phyloP scores from a whole-genome alignment of 23 tunicate species.

The Ciona savignyi region DNA sequence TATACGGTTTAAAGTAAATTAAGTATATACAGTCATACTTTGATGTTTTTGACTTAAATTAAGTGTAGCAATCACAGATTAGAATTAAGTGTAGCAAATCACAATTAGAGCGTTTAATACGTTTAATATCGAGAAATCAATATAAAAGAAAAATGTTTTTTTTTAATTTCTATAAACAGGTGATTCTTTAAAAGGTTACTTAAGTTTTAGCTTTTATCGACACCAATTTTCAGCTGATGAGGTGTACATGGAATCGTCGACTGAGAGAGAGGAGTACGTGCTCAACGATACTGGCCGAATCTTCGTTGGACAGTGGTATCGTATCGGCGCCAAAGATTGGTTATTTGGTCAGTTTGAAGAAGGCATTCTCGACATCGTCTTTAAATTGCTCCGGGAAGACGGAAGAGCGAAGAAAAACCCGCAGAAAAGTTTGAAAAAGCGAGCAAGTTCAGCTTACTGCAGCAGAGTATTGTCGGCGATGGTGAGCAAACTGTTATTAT shows the following conservation, averaged over 20 bases:
- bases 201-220: not conserved
- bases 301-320: constrained; percentile 43
- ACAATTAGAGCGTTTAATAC: too few species aligned
- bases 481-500: constrained; percentile 13
- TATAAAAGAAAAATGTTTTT: too few species aligned
- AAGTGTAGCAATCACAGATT: too few species aligned
- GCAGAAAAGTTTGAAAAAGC: constrained; percentile 45
- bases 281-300: constrained; percentile 61
- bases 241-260: constrained; percentile 54
- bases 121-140: too few species aligned
- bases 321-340: constrained; percentile 56
- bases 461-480: constrained; percentile 90
- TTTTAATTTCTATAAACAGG: too few species aligned
- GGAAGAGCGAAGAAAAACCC: constrained; percentile 41
- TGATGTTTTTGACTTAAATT: too few species aligned
- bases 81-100: too few species aligned
- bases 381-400: constrained; percentile 57
- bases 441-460: constrained; percentile 58
- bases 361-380: constrained; percentile 80
- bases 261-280: constrained; percentile 67
- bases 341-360: constrained; percentile 84
- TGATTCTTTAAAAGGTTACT: not conserved
- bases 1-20: too few species aligned
- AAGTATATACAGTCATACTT: too few species aligned
- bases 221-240: constrained; percentile 59